Evolutionary conservation across 2,113 vertebrate genomes (phyloP).

Genomic region (Xiphophorus couchianus): DNA sequence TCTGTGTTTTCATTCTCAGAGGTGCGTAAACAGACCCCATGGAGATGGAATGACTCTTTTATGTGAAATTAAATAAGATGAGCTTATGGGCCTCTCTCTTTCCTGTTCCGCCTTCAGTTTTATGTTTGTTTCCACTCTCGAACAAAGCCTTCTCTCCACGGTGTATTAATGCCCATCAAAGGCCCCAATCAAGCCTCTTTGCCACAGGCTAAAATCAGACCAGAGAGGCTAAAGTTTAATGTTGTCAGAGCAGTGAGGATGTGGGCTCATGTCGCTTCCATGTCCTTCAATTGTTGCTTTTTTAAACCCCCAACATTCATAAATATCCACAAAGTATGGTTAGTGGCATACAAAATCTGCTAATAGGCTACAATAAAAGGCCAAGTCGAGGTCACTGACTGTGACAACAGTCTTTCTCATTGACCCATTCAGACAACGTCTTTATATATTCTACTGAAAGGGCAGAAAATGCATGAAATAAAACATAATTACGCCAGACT

Average conservation of each 20-base stretch:
- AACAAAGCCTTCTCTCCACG: conserved; percentile 73
- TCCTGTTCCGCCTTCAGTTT: conserved; percentile 70
- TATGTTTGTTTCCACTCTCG: conserved; percentile 61
- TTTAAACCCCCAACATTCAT: conserved; percentile 49
- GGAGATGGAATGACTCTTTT: conserved; percentile 64
- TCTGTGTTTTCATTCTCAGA: conserved; percentile 24
- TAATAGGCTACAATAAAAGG: conserved; percentile 32
- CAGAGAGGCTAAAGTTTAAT: conserved; percentile 65
- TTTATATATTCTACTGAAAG: conserved; percentile 47
- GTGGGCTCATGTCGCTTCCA: conserved; percentile 61
- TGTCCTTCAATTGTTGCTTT: conserved; percentile 61
- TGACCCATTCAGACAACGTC: conserved; percentile 60
- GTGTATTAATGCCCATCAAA: conserved; percentile 76
- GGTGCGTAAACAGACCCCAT: conserved; percentile 47
- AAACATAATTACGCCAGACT: conserved; percentile 68
- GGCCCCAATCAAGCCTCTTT: conserved; percentile 68
- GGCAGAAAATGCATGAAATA: conserved; percentile 50
- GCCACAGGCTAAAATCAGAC: conserved; percentile 71
- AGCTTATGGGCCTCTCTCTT: conserved; percentile 62
- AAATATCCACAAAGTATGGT: conserved; percentile 58
- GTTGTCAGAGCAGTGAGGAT: conserved; percentile 58
- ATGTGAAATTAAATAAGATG: conserved; percentile 75
- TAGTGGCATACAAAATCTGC: conserved; percentile 40
- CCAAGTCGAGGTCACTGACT: conserved; percentile 56
- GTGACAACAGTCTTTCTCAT: conserved; percentile 67